phyloP scores from a whole-genome alignment of 2,113 vertebrate species.

The Callocephalon fimbriatum region DNA sequence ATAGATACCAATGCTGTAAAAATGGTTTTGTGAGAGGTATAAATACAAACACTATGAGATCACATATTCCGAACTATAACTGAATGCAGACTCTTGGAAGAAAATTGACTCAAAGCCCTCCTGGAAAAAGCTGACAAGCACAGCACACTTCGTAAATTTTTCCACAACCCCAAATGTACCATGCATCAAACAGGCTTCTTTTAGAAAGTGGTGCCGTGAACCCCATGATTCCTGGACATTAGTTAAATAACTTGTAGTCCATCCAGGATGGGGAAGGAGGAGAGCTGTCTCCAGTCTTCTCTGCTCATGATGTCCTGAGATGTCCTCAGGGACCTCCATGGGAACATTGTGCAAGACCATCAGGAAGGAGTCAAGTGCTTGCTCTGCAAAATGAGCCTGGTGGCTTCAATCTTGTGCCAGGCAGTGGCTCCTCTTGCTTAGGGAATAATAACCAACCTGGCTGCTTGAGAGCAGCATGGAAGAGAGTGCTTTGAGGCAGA shows the following conservation, averaged over 20 bases:
- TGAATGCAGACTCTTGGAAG: slow-evolving; percentile 77
- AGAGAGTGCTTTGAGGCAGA: too few relatives aligned
- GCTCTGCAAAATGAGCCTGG: neutral
- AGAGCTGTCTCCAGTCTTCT: neutral
- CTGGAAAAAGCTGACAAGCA: slow-evolving; percentile 70
- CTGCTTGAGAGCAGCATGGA: neutral
- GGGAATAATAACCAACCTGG: neutral
- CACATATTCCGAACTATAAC: slow-evolving; percentile 75
- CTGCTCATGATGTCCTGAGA: neutral
- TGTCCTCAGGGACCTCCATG: neutral
- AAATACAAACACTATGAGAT: slow-evolving; percentile 81
- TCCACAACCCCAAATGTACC: slow-evolving; percentile 62
- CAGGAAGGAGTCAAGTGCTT: neutral
- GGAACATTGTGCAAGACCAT: neutral
- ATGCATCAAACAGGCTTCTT: slow-evolving; percentile 14
- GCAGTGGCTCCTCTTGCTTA: neutral
- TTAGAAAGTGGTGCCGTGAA: neutral
- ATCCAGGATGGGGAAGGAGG: neutral
- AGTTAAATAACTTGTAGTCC: neutral
- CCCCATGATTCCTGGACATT: neutral
- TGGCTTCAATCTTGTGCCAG: neutral
- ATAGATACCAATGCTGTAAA: slow-evolving; percentile 56
- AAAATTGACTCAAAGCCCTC: slow-evolving; percentile 66
- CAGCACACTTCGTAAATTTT: slow-evolving; percentile 70
- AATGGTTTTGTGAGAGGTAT: slow-evolving; percentile 59